Conservation (phyloP, 2,797 vertebrate genomes). For the Pseudopleuronectes americanus region DNA sequence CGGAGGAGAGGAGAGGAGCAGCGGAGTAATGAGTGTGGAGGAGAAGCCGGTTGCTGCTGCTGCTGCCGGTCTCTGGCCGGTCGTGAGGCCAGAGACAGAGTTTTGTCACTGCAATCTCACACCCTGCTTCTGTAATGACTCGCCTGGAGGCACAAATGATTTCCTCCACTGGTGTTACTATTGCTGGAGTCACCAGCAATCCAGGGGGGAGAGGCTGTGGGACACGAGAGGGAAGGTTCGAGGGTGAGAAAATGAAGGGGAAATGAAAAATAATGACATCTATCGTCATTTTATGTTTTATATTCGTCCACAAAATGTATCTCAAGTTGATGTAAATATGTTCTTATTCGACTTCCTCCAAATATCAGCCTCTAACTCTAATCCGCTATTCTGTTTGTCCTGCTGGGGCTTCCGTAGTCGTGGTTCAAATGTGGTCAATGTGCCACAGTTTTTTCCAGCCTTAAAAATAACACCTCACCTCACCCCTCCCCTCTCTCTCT, state of each 20-base stretch:
- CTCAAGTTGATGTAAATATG: constrained; percentile 18
- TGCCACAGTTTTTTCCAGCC: constrained; percentile 59
- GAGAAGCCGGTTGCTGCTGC: background rate
- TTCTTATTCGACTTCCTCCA: background rate
- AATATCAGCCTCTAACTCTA: background rate
- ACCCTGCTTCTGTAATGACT: constrained; percentile 92
- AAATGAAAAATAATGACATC: background rate
- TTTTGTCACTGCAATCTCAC: constrained; percentile 81
- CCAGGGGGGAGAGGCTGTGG: constrained; percentile 60
- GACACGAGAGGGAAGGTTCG: constrained; percentile 32
- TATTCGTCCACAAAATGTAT: constrained; percentile 14
- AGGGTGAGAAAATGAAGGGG: background rate
- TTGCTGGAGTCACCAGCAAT: constrained; percentile 81
- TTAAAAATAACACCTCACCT: constrained; percentile 43
- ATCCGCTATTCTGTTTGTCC: constrained; percentile 52
- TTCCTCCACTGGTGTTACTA: constrained; percentile 92
- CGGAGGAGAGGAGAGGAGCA: constrained; percentile 15
- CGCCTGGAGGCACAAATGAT: constrained; percentile 93
- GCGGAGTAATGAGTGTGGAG: constrained; percentile 62
- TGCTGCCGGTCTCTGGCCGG: constrained; percentile 63
- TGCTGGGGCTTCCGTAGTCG: constrained; percentile 51
- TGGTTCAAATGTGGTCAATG: constrained; percentile 61
- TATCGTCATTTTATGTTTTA: constrained; percentile 26
- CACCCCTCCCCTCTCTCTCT: constrained; percentile 6
- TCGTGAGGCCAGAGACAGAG: constrained; percentile 81